Evolutionary conservation across 2,888 invertebrate species (phyloP), one percentile per base, ranked within the genome.

Genomic region (Seira ritae): DNA sequence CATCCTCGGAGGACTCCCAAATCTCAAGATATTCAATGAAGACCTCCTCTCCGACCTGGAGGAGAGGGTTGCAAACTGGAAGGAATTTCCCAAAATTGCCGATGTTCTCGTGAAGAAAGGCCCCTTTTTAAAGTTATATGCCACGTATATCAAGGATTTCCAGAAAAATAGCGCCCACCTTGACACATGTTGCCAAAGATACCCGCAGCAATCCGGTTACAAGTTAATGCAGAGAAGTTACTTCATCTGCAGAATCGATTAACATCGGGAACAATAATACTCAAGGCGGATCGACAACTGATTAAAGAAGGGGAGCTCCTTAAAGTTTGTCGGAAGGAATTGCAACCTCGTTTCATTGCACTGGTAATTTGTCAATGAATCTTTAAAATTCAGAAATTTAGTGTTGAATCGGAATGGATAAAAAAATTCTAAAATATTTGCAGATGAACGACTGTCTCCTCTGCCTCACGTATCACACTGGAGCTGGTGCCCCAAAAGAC

Each of bases 301-400:
- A 90, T 94, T 17, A 94, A 93, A 89, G 93, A 94, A 90, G 94
- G 94, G 50, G 93, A 93, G 89, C 91, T 94, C 67, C 92, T 92
- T 87, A 94, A 94, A 90, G 91, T 94, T 80, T 94, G 93, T 24
- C 91, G 94, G 62, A 94, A 92, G 91, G 94, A 91, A 89, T 92
- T 91, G 91, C 94, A 94, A 89, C 93, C 93, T 12, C 91, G 94
- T 86, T 93, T 92, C 90, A 93, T 94, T 90, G 93, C 94, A 90
- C 90, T 94, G 92, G 94, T 94, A 90, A 91, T 90, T 89, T 50
- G 1, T 19, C 6, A 50, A 71, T 31, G 31, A 31, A 31, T 31
- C 8, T 31, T 31, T 31, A 31, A 31, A 55, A 55, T 8, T 55
- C 3, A 12, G 2, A 55, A 55, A 12, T 12, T 12, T 42, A 42